A percentile compares a stretch with the other conserved stretches of the same genome.
These are phyloP conservation scores for Podilymbus podiceps DNA, from an alignment of 2,113 vertebrate species.

Conservation along the genomic window DNA sequence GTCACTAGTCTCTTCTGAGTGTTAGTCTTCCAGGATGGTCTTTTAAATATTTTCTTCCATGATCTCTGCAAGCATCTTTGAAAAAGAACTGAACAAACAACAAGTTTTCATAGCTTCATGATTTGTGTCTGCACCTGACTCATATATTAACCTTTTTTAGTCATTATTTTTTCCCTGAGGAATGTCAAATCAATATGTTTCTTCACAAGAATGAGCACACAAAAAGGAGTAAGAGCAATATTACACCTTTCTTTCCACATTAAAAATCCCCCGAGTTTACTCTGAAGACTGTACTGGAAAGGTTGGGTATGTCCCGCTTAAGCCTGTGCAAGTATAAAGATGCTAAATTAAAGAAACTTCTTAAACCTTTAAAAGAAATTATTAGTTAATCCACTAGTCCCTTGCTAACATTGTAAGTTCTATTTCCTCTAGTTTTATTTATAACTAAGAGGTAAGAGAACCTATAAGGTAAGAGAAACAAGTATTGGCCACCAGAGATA, in stretches of 20 bases:
- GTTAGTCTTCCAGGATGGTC: not conserved
- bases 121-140: conserved; percentile 22
- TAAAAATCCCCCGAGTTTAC: not conserved
- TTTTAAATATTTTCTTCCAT: not conserved
- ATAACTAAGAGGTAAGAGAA: not conserved
- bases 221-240: not conserved
- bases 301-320: not conserved
- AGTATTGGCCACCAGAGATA: not conserved
- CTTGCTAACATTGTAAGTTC: not conserved
- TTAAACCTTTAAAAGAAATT: not conserved
- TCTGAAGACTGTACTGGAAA: not conserved
- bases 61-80: not conserved
- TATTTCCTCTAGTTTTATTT: not conserved
- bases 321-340: not conserved
- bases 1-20: not conserved
- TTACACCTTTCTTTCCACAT: not conserved
- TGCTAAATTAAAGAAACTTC: not conserved
- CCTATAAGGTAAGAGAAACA: not conserved
- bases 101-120: not conserved
- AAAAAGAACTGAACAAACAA: not conserved
- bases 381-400: not conserved
- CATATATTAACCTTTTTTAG: not conserved
- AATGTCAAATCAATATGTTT: conserved; percentile 21
- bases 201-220: not conserved
- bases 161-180: conserved; percentile 7